Evolutionary conservation across 2,113 vertebrate species (phyloP).

Genomic region (Anas platyrhynchos): DNA sequence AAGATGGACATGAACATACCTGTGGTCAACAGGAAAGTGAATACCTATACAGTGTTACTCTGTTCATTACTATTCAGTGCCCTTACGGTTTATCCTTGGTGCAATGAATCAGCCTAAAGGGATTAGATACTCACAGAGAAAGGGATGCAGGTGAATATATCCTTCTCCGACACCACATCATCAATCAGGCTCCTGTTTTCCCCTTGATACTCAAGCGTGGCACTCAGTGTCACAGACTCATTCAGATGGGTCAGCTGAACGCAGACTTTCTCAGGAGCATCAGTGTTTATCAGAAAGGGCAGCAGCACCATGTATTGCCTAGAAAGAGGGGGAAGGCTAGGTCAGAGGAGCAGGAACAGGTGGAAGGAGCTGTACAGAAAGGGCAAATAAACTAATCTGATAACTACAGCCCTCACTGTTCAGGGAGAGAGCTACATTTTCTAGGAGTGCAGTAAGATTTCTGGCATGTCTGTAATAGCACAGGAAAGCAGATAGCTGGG

Average conservation of each 20-base stretch:
- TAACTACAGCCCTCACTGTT: fast-evolving
- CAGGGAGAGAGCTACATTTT: not conserved
- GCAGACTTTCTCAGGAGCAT: slow-evolving; percentile 65
- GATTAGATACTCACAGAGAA: slow-evolving; percentile 55
- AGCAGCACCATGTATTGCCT: slow-evolving; percentile 74
- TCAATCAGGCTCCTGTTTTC: slow-evolving; percentile 68
- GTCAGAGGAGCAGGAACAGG: not conserved
- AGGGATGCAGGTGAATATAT: slow-evolving; percentile 37
- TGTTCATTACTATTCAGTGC: not conserved
- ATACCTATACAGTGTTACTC: not conserved
- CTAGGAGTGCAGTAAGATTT: not conserved
- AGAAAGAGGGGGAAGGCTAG: not conserved
- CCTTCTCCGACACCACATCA: not conserved
- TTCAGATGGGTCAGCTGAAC: slow-evolving; percentile 76
- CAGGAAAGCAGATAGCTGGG: not conserved
- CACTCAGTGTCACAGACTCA: slow-evolving; percentile 68
- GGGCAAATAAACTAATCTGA: not conserved
- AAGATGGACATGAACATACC: not conserved
- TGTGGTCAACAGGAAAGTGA: not conserved
- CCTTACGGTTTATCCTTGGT: not conserved
- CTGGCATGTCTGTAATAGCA: not conserved
- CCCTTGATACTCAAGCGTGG: slow-evolving; percentile 18
- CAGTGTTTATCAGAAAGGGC: not conserved
- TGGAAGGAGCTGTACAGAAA: not conserved
- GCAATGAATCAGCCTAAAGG: not conserved